Evolutionary conservation across 2,888 invertebrate genomes (phyloP), one percentile per base, ranked within the genome.

Genomic region (Epirrhoe tristata): DNA sequence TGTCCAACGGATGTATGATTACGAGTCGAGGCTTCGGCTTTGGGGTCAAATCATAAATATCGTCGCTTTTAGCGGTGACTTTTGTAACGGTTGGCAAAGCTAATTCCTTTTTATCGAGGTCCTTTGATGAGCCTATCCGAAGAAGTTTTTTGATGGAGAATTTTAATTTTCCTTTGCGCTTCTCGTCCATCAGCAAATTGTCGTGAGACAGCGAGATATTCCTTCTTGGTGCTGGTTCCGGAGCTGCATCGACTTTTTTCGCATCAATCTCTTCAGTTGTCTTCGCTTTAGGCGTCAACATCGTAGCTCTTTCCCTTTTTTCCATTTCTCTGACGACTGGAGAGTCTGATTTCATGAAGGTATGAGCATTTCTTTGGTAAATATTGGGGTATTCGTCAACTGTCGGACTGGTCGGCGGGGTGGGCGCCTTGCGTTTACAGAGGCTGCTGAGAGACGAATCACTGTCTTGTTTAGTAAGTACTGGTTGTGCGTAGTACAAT

Each of bases 1-100:
- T 94, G 80, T 98, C 98, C 76, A 97, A 93, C 12, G 98, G 98
- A 93, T 98, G 98, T 70, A 98, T 97, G 75, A 98, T 98, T 68
- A 98, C 97, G 31, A 97, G 93, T 14, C 97, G 94, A 2, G 96
- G 96, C 80, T 96, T 97, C 6, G 95, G 95, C 78, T 95, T 94
- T 6, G 95, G 95, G 17, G 94, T 94, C 57, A 94, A 87, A 52
- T 94, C 94, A 64, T 89, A 91, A 39, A 94, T 90, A 69, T 95
- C 95, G 71, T 95, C 95, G 57, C 83, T 80, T 79, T 94, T 94
- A 54, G 88, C 86, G 0, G 94, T 93, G 52, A 94, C 86, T 69
- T 95, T 95, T 12, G 89, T 78, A 5, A 90, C 83, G 48, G 88
- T 79, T 12, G 90, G 83, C 0, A 94, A 84, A 58, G 86, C 89